Evolutionary conservation across 1,140 invertebrate species (phyloP).

Genomic region (Dufourea novaeangliae): DNA sequence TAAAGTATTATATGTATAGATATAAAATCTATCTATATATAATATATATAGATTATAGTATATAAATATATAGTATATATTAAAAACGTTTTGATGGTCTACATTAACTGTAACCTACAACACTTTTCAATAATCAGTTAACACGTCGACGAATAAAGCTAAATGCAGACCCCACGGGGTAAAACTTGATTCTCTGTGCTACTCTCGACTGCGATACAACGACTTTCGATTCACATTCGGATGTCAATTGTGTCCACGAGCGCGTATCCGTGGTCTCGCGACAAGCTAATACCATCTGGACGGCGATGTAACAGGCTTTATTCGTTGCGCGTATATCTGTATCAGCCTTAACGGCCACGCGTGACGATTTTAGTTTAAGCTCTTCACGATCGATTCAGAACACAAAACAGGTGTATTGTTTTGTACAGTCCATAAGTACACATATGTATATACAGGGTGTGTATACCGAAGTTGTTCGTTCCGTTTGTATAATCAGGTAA

Average conservation of each 20-base stretch:
- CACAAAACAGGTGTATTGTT: neutral
- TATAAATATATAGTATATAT: no score
- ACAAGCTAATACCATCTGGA: slow-evolving; percentile 5
- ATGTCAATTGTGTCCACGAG: slow-evolving; percentile 18
- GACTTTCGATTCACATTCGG: slow-evolving; percentile 12
- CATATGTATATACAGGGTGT: no score
- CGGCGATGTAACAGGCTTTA: neutral
- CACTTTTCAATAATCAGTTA: slow-evolving; percentile 8
- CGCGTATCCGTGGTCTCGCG: slow-evolving; percentile 9
- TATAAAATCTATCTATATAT: no score
- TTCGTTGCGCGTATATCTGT: neutral
- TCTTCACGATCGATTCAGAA: neutral
- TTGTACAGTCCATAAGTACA: no score
- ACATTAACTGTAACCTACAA: no score
- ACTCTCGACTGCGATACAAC: neutral
- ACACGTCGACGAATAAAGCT: neutral
- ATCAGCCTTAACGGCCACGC: neutral
- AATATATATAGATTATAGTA: no score
- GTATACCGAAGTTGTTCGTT: no score
- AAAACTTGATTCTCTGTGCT: slow-evolving; percentile 6
- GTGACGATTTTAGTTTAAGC: neutral
- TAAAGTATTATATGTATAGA: no score
- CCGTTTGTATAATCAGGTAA: no score
- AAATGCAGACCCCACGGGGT: neutral
- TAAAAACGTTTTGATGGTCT: no score